Conservation (phyloP, 1,140 invertebrate species). For the Orchesella cincta region DNA sequence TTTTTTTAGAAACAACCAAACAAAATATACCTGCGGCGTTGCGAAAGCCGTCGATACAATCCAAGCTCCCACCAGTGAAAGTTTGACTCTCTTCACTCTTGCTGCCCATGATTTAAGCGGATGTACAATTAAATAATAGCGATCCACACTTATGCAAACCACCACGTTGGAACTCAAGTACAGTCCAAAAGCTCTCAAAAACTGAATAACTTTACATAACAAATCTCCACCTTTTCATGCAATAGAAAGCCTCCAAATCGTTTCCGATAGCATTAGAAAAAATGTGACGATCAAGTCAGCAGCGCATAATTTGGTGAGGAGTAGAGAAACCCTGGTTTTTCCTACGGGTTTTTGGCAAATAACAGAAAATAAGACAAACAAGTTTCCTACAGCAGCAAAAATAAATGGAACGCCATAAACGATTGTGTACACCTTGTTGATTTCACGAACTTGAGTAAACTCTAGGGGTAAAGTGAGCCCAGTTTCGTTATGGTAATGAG, state of each 20-base stretch:
- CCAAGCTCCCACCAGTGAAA: conserved; percentile 75
- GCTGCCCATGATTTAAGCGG: conserved; percentile 70
- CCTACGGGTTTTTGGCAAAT: too few species aligned
- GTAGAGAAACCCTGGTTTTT: too few species aligned
- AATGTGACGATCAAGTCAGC: background rate
- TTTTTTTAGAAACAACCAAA: too few species aligned
- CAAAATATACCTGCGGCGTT: conserved; percentile 78
- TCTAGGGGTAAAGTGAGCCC: too few species aligned
- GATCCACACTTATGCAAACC: conserved; percentile 75
- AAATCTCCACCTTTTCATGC: background rate
- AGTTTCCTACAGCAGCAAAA: too few species aligned
- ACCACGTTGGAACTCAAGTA: conserved; percentile 80
- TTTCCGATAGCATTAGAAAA: background rate
- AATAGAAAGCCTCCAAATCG: background rate
- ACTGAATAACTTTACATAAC: conserved; percentile 57
- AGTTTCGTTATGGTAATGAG: too few species aligned
- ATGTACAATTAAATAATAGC: conserved; percentile 75
- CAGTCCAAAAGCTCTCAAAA: conserved; percentile 74
- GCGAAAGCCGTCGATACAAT: conserved; percentile 67
- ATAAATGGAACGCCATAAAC: too few species aligned
- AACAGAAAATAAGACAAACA: too few species aligned
- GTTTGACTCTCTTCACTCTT: conserved; percentile 65
- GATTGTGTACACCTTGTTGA: too few species aligned
- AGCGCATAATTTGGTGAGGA: too few species aligned
- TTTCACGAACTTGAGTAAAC: too few species aligned